Evolutionary conservation across 2,113 vertebrate species (phyloP), one percentile per base, ranked within the genome.

Genomic region (Sebastes schlegelii): DNA sequence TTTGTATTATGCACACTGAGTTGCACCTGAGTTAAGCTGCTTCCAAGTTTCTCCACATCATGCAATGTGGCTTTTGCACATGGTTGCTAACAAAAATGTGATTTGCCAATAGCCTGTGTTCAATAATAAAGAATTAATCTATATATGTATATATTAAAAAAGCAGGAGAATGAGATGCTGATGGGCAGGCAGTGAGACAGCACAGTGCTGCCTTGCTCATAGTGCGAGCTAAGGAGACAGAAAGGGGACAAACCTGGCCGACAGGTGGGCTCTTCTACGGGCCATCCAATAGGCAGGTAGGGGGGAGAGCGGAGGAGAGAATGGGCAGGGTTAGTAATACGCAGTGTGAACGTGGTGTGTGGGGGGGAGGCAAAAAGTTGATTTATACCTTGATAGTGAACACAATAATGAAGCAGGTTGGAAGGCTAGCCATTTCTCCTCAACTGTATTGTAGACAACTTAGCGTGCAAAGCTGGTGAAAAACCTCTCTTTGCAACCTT

Each of bases 231-330:
- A 87, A 90, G 88, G 94, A 94, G 93, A 95, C 91, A 95, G 93
- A 93, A 94, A 94, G 92, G 93, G 91, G 93, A 95, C 95, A 95
- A 95, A 96, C 95, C 95, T 96, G 92, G 94, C 94, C 91, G 95
- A 93, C 93, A 94, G 91, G 93, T 89, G 79, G 95, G 93, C 91
- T 95, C 95, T 92, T 94, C 95, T 95, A 93, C 64, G 57, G 93
- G 93, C 92, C 95, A 78, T 96, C 95, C 95, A 93, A 92, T 87
- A 93, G 94, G 94, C 93, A 94, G 94, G 94, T 92, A 91, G 90
- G 93, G 88, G 91, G 91, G 92, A 93, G 91, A 92, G 88, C 88
- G 93, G 90, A 92, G 93, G 95, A 95, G 93, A 96, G 94, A 96
- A 95, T 78, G 92, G 94, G 94, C 92, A 95, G 88, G 93, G 88